phyloP scores from a whole-genome alignment of 2,797 vertebrate species.

The Helostoma temminkii region DNA sequence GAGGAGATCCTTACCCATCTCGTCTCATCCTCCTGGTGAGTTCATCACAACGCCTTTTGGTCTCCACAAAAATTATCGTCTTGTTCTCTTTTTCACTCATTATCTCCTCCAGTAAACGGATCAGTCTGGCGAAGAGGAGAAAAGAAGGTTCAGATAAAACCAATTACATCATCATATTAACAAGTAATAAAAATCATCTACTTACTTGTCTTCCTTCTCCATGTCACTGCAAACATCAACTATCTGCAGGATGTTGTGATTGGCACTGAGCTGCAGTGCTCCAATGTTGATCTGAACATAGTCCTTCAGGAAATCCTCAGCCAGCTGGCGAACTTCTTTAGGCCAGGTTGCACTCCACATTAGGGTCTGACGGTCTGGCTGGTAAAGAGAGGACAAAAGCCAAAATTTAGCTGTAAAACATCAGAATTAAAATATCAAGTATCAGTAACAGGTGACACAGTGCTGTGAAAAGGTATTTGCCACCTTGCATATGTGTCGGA shows the following conservation, averaged over 20 bases:
- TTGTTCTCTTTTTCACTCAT: slow-evolving; percentile 99
- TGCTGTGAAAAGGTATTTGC: too few relatives aligned
- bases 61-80: slow-evolving; percentile 98
- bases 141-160: not conserved
- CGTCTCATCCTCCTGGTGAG: slow-evolving; percentile 97
- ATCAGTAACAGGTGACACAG: not conserved
- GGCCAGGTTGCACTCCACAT: slow-evolving; percentile 99
- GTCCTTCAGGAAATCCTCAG: slow-evolving; percentile 95
- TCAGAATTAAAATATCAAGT: not conserved
- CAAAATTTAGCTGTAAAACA: not conserved
- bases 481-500: too few relatives aligned
- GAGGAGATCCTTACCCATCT: slow-evolving; percentile 89
- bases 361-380: slow-evolving; percentile 97
- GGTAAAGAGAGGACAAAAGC: not conserved
- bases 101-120: slow-evolving; percentile 98
- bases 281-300: slow-evolving; percentile 97
- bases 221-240: slow-evolving; percentile 96
- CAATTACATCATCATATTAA: too few relatives aligned
- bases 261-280: slow-evolving; percentile 94
- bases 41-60: slow-evolving; percentile 96
- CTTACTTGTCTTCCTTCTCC: slow-evolving; percentile 97
- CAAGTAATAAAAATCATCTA: not conserved
- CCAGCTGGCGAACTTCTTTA: slow-evolving; percentile 95
- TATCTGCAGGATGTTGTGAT: slow-evolving; percentile 98
- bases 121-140: slow-evolving; percentile 80